Base-by-base conservation (phyloP, 2,888 invertebrate genomes). In the Chrysolina haemoptera region DNA sequence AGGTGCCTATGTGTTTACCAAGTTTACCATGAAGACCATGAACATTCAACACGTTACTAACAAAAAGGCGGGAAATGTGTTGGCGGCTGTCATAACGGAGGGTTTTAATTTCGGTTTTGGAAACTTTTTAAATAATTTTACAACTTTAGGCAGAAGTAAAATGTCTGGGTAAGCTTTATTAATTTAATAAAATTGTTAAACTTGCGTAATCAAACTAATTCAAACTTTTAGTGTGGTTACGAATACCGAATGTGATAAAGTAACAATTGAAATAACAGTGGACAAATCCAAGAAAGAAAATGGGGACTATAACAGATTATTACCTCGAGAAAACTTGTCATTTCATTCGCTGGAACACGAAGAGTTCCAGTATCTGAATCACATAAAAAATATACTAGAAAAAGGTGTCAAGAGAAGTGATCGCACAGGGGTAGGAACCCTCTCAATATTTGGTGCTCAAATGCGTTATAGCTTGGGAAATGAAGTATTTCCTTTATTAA, bases 361-460 rank as follows among this genome's bases (percentile, higher is more conserved):
- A 59, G 85, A 86, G 73, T 79, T 81, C 69, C 85, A 86, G 69
- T 86, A 85, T 74, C 78, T 86, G 68, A 80, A 84, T 67, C 85
- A 85, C 68, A 86, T 86, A 1, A 78, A 78, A 69, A 63, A 80
- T 16, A 85, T 86, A 18, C 70, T 86, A 35, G 75, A 80, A 6
- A 81, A 81, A 20, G 85, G 85, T 27, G 88, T 90, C 18, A 89
- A 90, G 79, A 92, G 94, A 76, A 87, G 89, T 1, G 98, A 99
- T 87, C 92, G 99, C 35, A 99, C 99, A 10, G 94, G 95, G 0
- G 94, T 95, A 0, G 98, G 98, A 4, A 98, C 98, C 16, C 86
- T 93, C 14, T 96, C 97, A 0, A 89, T 96, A 78, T 98, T 99
- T 89, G 98, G 98, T 35, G 92, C 94, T 22, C 97, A 98, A 89